Base-by-base conservation (phyloP, 2,797 vertebrate genomes). In the Falco cherrug region DNA sequence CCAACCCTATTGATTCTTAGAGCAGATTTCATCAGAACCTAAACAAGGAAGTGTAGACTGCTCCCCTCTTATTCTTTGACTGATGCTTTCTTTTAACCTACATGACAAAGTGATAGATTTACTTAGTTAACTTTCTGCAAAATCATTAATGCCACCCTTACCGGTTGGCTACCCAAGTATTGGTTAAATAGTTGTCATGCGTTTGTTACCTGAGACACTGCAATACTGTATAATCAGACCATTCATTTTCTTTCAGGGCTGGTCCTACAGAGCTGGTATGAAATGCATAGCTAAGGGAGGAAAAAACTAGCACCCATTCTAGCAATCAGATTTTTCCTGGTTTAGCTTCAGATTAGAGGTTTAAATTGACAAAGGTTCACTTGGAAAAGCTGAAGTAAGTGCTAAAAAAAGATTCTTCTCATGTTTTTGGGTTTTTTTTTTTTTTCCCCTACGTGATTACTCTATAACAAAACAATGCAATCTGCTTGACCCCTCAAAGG, bases 51-150 rank as follows among this genome's bases (percentile, higher is more conserved):
- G 90, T 11, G 18, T 41, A 93, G 90, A 81, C 70, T 91, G 39
- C 74, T 93, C 64, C 79, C 59, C 33, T 96, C 71, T 97, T 98
- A 89, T 83, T 76, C 82, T 91, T 94, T 98, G 97, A 98, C 95
- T 97, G 97, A 98, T 98, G 93, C 26, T 73, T 97, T 97, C 96
- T 96, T 97, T 98, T 97, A 98, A 56, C 43, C 47, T 95, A 81
- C 74, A 76, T 98, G 97, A 98, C 98, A 98, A 97, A 97, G 95
- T 98, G 97, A 98, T 98, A 97, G 96, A 98, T 98, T 96, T 91
- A 97, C 95, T 98, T 98, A 95, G 96, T 98, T 98, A 98, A 95
- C 96, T 97, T 98, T 94, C 94, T 97, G 87, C 96, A 96, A 96
- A 98, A 98, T 97, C 97, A 95, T 98, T 97, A 98, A 96, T 97